Base-by-base conservation (phyloP, 2,113 vertebrate species). In the Macroglossus sobrinus region DNA sequence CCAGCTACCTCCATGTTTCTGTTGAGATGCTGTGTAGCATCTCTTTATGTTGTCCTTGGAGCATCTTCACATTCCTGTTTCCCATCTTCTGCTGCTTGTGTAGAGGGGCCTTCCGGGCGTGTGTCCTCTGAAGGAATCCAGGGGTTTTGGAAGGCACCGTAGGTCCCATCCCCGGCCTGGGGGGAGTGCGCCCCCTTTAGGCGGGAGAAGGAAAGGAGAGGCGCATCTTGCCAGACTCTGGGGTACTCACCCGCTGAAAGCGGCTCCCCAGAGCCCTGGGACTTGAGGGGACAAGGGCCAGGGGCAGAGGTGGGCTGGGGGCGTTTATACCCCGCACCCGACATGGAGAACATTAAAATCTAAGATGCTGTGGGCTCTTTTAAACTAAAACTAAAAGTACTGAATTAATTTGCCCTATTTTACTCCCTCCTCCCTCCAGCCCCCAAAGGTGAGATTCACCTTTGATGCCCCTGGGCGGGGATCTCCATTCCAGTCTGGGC, bases 171-270 rank as follows among this genome's bases (percentile, higher is more conserved):
- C 30, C 40, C 2, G 21, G 28, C 30, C 40, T n/a, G 18, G 55
- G 53, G 80, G 71, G n/a, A 74, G 22, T 21, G 74, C 55, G 64
- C 91, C 96, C 86, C 69, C 94, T 97, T 64, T 89, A 38, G 50
- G 82, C 5, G 0, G 28, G 59, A 81, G 64, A 89, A 55, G 66
- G 57, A n/a, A 57, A 59, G 14, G 10, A 59, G 13, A 12, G 12
- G 47, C 2, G 0, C n/a, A 1, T 53, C 71, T 21, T 45, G 30
- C 7, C 0, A 10, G 21, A 14, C 22, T 57, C 21, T 7, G 2
- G 0, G 19, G 35, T 12, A 12, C 5, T 0, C 10, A 28, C 38
- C 19, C 4, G 2, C 1, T 0, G 0, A 9, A 22, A 22, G 50
- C 35, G 0, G 21, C 0, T 0, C 6, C 3, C 28, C 1, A 3